A percentile compares a stretch with the other conserved stretches of the same genome.
These are phyloP conservation scores for Scaptomyza flava DNA, from an alignment of 2,888 invertebrate species.

Conservation along the genomic window DNA sequence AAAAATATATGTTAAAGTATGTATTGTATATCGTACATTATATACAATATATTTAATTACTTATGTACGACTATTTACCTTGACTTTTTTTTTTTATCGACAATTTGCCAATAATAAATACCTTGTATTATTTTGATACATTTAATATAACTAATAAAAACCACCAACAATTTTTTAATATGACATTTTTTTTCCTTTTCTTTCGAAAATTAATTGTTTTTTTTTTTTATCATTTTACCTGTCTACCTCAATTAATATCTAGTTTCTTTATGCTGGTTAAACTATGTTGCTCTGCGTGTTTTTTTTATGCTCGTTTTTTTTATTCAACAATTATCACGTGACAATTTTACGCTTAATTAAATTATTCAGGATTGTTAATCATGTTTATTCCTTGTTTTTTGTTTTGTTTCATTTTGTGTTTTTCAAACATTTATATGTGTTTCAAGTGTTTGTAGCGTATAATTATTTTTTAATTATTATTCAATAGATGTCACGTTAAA, in stretches of 20 bases:
- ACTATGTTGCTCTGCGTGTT: conserved; percentile 31
- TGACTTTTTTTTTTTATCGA: conserved; percentile 34
- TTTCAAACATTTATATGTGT: conserved; percentile 75
- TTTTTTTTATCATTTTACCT: conserved; percentile 42
- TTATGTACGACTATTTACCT: conserved; percentile 39
- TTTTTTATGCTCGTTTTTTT: conserved; percentile 30
- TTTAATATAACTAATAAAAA: conserved; percentile 65
- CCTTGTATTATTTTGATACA: conserved; percentile 38
- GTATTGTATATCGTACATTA: conserved; percentile 67
- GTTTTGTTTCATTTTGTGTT: conserved; percentile 29
- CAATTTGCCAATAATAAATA: conserved; percentile 74
- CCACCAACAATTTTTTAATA: conserved; percentile 62
- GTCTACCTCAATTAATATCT: conserved; percentile 76
- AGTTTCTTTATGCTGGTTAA: conserved; percentile 60
- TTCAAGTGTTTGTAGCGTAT: conserved; percentile 53
- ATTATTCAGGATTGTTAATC: conserved; percentile 71
- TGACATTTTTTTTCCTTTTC: conserved; percentile 18
- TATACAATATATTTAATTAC: conserved; percentile 60
- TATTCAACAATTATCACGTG: conserved; percentile 77
- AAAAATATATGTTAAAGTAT: conserved; percentile 68
- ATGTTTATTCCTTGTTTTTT: conserved; percentile 29
- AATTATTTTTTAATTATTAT: conserved; percentile 58
- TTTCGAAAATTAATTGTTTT: conserved; percentile 4
- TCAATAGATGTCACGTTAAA: conserved; percentile 65
- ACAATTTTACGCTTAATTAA: conserved; percentile 74